Conservation (phyloP, 2,113 vertebrate species). For the Anoura caudifer region DNA sequence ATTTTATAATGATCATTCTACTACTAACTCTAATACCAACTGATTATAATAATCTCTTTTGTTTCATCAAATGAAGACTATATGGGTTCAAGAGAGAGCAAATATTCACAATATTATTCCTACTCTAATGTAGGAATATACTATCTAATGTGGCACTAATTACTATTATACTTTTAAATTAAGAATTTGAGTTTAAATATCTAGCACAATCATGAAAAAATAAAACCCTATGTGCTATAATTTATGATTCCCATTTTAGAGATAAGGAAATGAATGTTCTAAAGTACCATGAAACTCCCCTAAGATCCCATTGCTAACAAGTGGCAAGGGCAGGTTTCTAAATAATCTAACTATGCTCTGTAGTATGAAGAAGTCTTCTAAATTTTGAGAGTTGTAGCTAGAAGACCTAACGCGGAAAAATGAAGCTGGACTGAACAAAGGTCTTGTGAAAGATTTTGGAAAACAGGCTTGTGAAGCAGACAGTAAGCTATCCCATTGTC, state of each 20-base stretch:
- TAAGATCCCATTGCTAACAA: not conserved
- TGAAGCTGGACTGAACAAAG: not conserved
- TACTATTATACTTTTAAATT: not conserved
- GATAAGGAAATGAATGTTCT: not conserved
- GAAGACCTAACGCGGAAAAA: not conserved
- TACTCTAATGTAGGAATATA: not conserved
- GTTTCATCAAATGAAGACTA: not conserved
- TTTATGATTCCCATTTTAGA: not conserved
- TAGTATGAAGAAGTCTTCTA: not conserved
- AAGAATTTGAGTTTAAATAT: not conserved
- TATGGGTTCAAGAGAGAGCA: not conserved
- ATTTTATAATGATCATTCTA: not conserved
- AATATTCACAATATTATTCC: not conserved
- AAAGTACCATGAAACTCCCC: not conserved
- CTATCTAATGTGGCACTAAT: not conserved
- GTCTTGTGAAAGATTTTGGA: not conserved
- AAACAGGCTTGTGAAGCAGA: not conserved
- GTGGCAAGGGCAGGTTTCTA: not conserved
- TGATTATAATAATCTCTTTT: not conserved
- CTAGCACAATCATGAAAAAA: not conserved
- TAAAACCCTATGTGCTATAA: not conserved
- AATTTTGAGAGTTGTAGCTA: not conserved
- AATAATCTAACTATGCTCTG: not conserved
- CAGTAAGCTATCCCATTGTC: not conserved
- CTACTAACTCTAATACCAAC: not conserved